phyloP scores from a whole-genome alignment of 2,797 vertebrate genomes.

The Anabas testudineus region DNA sequence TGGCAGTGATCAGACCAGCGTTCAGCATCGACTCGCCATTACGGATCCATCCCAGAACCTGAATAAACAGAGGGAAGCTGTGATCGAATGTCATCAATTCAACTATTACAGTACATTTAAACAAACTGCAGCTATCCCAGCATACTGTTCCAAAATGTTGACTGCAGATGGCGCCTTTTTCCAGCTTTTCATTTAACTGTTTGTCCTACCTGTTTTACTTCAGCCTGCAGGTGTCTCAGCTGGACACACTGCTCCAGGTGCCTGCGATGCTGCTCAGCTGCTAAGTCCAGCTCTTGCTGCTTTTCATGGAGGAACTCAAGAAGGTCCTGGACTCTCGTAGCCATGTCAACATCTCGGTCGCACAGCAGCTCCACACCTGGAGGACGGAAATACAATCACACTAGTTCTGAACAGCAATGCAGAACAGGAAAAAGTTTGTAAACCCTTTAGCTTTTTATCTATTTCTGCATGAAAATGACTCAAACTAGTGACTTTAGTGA shows the following conservation, averaged over 20 bases:
- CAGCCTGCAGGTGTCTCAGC: conserved; percentile 97
- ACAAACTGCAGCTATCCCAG: neutral
- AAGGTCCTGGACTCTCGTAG: conserved; percentile 96
- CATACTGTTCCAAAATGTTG: neutral
- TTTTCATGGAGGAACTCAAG: conserved; percentile 99
- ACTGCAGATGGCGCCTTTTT: conserved; percentile 37
- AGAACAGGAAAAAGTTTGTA: too few relatives aligned
- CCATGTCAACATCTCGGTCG: conserved; percentile 98
- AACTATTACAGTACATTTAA: neutral
- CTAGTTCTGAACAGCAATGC: neutral
- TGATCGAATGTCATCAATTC: neutral
- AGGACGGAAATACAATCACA: neutral
- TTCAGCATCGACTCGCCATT: conserved; percentile 99
- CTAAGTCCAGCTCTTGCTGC: conserved; percentile 97
- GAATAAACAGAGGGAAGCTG: neutral
- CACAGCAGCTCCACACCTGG: conserved; percentile 96
- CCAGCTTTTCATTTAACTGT: neutral
- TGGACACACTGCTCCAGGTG: conserved; percentile 97
- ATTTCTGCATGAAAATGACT: too few relatives aligned
- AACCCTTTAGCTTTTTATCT: too few relatives aligned
- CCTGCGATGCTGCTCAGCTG: conserved; percentile 94
- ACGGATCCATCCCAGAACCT: conserved; percentile 99
- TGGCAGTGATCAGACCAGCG: conserved; percentile 96
- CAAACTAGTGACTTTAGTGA: too few relatives aligned
- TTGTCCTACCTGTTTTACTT: conserved; percentile 93